These are phyloP conservation scores for Scaptomyza pallida DNA, from an alignment of 1,140 invertebrate species.

Conservation along the genomic window DNA sequence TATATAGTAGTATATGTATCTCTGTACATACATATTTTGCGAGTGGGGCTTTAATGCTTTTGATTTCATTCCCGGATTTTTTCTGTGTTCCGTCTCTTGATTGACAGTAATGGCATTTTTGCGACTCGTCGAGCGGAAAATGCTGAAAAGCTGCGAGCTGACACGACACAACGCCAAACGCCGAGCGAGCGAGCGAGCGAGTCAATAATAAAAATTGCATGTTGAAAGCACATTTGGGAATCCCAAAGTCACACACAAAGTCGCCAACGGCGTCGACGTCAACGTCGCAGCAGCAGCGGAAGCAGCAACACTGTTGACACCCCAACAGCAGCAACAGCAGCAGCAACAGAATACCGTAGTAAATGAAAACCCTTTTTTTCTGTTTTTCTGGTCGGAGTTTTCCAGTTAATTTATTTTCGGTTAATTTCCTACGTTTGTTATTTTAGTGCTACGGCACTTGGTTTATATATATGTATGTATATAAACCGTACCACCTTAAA, in stretches of 20 bases:
- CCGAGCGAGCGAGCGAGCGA: constrained; percentile 51
- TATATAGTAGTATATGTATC: neutral
- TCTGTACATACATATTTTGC: constrained; percentile 4
- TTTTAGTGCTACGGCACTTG: constrained; percentile 56
- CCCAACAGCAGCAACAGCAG: constrained; percentile 17
- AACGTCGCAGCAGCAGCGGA: neutral
- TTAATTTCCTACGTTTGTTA: constrained; percentile 79
- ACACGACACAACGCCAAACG: constrained; percentile 52
- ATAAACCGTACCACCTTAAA: constrained; percentile 9
- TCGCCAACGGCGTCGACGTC: constrained; percentile 4
- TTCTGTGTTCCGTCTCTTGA: constrained; percentile 61
- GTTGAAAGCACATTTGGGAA: constrained; percentile 78
- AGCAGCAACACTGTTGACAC: constrained; percentile 35
- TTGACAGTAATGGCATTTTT: constrained; percentile 80
- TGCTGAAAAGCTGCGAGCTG: constrained; percentile 70
- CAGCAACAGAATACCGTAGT: constrained; percentile 13
- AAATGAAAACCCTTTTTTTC: constrained; percentile 53
- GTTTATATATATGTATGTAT: constrained; percentile 6
- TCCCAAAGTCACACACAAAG: constrained; percentile 65
- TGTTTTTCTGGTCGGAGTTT: constrained; percentile 49
- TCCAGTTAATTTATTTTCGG: constrained; percentile 80
- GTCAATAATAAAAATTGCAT: constrained; percentile 82
- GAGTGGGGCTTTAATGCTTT: constrained; percentile 60
- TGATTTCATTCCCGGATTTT: constrained; percentile 54
- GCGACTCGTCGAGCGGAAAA: constrained; percentile 77